Base-by-base conservation (phyloP, 2,888 invertebrate species). In the Nephrotoma flavescens region DNA sequence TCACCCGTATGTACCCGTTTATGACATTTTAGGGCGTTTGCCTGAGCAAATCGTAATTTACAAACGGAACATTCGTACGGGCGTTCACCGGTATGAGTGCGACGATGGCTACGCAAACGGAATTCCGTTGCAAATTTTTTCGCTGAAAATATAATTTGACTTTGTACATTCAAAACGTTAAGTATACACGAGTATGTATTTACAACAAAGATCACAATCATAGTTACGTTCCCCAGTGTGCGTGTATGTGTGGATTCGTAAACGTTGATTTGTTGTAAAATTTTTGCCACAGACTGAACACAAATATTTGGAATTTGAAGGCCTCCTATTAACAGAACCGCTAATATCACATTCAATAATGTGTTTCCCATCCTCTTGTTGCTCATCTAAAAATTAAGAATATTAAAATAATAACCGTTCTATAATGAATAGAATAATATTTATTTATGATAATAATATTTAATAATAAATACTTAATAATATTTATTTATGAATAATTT, bases 1-100 rank as follows among this genome's bases (percentile, higher is more conserved):
- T 90, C 90, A 4, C 90, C 89, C 0, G 90, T 90, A 41, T 90
- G 90, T 0, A 89, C 89, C 0, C 90, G 89, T 89, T 90, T 89
- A 86, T 90, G 90, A 45, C 90, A 89, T 86, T 89, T 89, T 3
- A 90, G 87, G 0, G 90, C 90, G 2, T 90, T 90, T 1, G 89
- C 89, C 42, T 90, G 88, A 4, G 89, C 88, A 85, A 90, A 90
- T 87, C 89, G 89, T 85, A 90, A 88, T 6, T 89, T 89, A 87
- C 90, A 90, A 57, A 89, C 89, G 86, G 89, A 88, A 83, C 90
- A 90, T 84, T 89, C 89, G 87, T 89, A 90, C 0, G 90, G 90
- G 12, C 89, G 88, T 87, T 90, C 90, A 11, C 89, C 90, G 6
- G 90, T 89, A 83, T 90, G 90, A 1, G 89, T 89, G 0, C 90